phyloP scores from a whole-genome alignment of 2,113 vertebrate genomes.

The Mormyrus iriodes region DNA sequence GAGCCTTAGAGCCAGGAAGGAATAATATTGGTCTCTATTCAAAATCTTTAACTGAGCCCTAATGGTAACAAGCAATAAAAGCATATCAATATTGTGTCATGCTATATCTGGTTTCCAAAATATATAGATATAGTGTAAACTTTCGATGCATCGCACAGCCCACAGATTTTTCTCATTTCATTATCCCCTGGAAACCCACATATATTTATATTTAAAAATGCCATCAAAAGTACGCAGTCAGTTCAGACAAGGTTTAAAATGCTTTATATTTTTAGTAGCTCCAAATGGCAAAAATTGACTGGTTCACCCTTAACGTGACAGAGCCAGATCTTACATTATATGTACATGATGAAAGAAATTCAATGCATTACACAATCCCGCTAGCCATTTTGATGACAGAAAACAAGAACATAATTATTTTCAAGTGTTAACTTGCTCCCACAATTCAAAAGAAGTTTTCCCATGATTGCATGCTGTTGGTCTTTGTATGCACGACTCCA shows the following conservation, averaged over 20 bases:
- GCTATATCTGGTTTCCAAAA: background rate
- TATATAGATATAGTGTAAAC: background rate
- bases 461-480: background rate
- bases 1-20: background rate
- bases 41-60: background rate
- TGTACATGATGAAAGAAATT: background rate
- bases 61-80: background rate
- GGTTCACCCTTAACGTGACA: background rate
- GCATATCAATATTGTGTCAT: background rate
- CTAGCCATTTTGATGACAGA: background rate
- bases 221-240: background rate
- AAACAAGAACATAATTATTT: background rate
- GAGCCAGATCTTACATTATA: background rate
- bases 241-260: background rate
- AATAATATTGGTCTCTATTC: background rate
- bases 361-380: background rate
- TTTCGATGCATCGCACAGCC: background rate
- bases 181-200: background rate
- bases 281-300: background rate
- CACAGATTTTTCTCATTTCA: background rate
- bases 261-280: background rate
- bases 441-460: slow-evolving; percentile 13
- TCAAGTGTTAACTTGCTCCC: slow-evolving; percentile 9
- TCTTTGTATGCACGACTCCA: background rate
- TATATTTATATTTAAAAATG: too few species aligned